These are phyloP conservation scores for Limnephilus lunatus DNA, from an alignment of 2,888 invertebrate genomes.

Conservation along the genomic window DNA sequence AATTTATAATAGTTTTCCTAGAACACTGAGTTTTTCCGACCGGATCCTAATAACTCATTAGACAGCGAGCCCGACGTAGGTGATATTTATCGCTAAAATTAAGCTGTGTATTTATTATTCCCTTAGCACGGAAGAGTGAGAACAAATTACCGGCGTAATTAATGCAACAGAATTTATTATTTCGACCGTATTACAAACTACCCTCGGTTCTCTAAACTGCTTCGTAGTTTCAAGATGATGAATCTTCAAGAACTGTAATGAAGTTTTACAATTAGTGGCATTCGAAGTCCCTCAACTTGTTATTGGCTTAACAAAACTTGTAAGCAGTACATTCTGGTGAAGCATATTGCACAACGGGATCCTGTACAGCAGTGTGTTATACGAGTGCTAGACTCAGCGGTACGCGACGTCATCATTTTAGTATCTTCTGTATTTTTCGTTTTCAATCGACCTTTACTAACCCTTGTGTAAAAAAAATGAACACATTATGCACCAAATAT, in stretches of 20 bases:
- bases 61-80: neutral
- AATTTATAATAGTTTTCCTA: neutral
- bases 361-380: neutral
- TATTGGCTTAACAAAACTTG: neutral
- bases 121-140: neutral
- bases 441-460: too few species aligned
- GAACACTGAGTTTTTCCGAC: neutral
- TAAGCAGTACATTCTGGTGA: neutral
- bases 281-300: neutral
- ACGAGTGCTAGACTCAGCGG: too few species aligned
- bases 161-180: slow-evolving; percentile 2
- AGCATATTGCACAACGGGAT: neutral
- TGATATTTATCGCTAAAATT: neutral
- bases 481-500: too few species aligned
- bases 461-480: too few species aligned
- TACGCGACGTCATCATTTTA: too few species aligned
- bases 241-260: neutral
- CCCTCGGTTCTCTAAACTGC: neutral
- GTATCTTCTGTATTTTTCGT: too few species aligned
- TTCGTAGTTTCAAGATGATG: neutral
- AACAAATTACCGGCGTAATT: neutral
- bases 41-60: neutral
- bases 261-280: neutral
- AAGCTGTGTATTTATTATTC: neutral
- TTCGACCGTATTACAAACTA: neutral